phyloP scores from a whole-genome alignment of 2,113 vertebrate species.

The Gadus chalcogrammus region DNA sequence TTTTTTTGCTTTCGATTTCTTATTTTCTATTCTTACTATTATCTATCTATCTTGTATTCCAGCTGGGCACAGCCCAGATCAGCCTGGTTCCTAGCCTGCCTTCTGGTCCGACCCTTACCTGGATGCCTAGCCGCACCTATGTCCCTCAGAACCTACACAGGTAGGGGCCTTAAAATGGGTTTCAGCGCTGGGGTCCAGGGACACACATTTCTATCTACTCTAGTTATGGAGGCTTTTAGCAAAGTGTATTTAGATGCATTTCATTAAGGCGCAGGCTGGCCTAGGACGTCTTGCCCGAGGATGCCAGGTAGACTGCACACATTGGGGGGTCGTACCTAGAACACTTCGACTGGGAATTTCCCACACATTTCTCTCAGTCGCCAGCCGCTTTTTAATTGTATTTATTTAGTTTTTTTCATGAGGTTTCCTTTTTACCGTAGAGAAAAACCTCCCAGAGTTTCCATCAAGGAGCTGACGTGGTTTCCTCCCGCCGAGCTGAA shows the following conservation, averaged over 20 bases:
- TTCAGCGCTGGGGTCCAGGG: too few species aligned
- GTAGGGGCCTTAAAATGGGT: neutral
- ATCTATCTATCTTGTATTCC: neutral
- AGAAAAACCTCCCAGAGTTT: constrained; percentile 21
- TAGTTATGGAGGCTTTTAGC: too few species aligned
- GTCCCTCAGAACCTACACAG: constrained; percentile 17
- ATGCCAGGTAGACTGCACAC: too few species aligned
- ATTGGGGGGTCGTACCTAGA: too few species aligned
- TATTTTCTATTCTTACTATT: neutral
- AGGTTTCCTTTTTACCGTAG: constrained; percentile 17
- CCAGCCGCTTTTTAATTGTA: neutral
- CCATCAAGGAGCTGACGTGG: constrained; percentile 33
- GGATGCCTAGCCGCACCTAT: constrained; percentile 32
- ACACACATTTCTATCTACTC: too few species aligned
- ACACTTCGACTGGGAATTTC: neutral
- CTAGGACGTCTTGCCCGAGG: too few species aligned
- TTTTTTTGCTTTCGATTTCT: too few species aligned
- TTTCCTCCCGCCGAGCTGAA: constrained; percentile 10
- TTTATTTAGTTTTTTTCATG: neutral
- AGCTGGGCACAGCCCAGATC: constrained; percentile 37
- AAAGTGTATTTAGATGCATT: too few species aligned
- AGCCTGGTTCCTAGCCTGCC: constrained; percentile 19
- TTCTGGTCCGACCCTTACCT: constrained; percentile 20
- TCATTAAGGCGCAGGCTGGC: too few species aligned
- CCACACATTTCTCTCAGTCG: neutral